These are phyloP conservation scores for Onthophagus taurus DNA, from an alignment of 1,140 invertebrate genomes.

Conservation along the genomic window DNA sequence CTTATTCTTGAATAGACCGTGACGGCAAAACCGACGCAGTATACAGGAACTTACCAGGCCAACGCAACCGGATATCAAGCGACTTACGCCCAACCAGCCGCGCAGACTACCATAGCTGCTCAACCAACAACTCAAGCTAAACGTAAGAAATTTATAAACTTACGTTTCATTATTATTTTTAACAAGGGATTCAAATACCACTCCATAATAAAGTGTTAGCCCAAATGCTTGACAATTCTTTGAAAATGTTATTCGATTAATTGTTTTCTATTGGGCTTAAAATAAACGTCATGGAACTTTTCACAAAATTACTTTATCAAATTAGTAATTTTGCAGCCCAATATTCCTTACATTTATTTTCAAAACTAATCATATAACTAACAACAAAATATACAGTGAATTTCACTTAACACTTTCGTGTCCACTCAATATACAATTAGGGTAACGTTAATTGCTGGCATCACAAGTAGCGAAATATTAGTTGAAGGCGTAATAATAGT, in stretches of 20 bases:
- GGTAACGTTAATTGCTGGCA: no score
- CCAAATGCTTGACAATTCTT: constrained; percentile 10
- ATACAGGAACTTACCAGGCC: constrained; percentile 37
- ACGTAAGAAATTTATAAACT: constrained; percentile 29
- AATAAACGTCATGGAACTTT: constrained; percentile 1
- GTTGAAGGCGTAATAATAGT: no score
- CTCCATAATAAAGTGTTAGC: no score
- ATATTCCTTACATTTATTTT: constrained; percentile 1
- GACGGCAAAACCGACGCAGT: constrained; percentile 37
- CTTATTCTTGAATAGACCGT: constrained; percentile 25
- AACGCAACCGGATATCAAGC: constrained; percentile 37
- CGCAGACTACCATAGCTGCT: constrained; percentile 36
- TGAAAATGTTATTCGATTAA: neutral
- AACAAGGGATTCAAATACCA: neutral
- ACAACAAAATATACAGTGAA: no score
- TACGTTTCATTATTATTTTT: neutral
- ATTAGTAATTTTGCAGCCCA: constrained; percentile 3
- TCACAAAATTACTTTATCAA: constrained; percentile 1
- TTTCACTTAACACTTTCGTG: no score
- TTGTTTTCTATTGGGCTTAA: constrained; percentile 8
- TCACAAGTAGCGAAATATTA: no score
- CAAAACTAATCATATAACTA: no score
- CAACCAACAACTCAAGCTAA: constrained; percentile 39
- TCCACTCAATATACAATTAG: no score
- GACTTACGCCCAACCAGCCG: constrained; percentile 35